Evolutionary conservation across 2,113 vertebrate genomes (phyloP).

Genomic region (Laticauda colubrina): DNA sequence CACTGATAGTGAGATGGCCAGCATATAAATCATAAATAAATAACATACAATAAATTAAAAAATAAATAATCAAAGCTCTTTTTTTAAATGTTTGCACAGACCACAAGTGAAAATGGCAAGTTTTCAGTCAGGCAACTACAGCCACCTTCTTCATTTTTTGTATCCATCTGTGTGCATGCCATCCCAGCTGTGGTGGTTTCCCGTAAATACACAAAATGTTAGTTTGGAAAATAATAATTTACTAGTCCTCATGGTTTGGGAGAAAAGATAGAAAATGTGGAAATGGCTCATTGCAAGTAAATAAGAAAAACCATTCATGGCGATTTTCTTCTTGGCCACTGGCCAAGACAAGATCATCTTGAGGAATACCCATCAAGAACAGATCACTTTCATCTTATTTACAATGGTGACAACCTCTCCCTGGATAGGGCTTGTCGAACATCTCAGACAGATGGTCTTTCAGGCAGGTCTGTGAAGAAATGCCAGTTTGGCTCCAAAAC

Average conservation of each 20-base stretch:
- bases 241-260: background rate
- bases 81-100: background rate
- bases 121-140: background rate
- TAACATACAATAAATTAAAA: background rate
- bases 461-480: background rate
- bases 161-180: background rate
- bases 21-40: background rate
- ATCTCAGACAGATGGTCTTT: conserved; percentile 20
- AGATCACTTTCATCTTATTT: background rate
- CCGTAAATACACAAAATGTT: background rate
- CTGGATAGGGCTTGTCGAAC: background rate
- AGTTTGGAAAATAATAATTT: background rate
- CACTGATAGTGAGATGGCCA: background rate
- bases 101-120: background rate
- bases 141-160: background rate
- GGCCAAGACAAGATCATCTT: background rate
- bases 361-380: background rate
- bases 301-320: background rate
- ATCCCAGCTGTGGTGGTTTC: background rate
- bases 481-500: background rate
- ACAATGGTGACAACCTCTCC: background rate
- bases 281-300: background rate
- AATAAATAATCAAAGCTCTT: background rate
- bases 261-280: background rate
- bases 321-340: background rate